Base-by-base conservation (phyloP, 2,797 vertebrate species). In the Momotus momota region DNA sequence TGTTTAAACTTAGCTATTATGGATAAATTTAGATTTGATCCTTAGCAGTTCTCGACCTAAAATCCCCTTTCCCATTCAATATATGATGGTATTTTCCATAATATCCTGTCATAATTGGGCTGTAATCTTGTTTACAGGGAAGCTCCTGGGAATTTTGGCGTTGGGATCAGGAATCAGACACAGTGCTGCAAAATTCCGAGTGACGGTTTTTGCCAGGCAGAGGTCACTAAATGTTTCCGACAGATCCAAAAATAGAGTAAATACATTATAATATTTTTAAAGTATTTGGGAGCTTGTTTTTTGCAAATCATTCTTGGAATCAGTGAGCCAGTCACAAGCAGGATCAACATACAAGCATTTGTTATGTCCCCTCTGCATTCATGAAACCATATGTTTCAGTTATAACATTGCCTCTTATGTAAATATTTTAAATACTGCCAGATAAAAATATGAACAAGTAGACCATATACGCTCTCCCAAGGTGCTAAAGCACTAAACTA, bases 111-210 rank as follows among this genome's bases (percentile, higher is more conserved):
- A 45, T 57, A 86, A 75, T 4, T 62, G 8, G 45, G 49, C 46
- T 88, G 43, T n/a, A 75, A 9, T 78, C 79, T 87, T 83, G 57
- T 88, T 94, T 88, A 61, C 58, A 45, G 31, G 66, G 49, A 77
- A 78, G 33, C 29, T 46, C 38, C 85, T 93, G 79, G 85, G 90
- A 93, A 91, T 65, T 81, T 51, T 88, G 72, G 72, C 91, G 74
- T 49, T 5, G 3, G 55, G 55, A 84, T 54, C 51, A 84, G 45
- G 49, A 93, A 77, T 83, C 65, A 78, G 52, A 89, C 58, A 29
- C 33, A 81, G 43, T 21, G 12, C 73, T 86, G 41, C 49, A 86
- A 62, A 85, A 65, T 41, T 77, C 38, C 61, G 71, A 86, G 40
- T 15, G 35, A 48, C 87, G 19, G 17, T 48, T 82, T 89, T 35